A percentile compares a stretch with the other conserved stretches of the same genome.
phyloP scores from a whole-genome alignment of 2,888 invertebrate species.

The Stenolophus ochropezus region DNA sequence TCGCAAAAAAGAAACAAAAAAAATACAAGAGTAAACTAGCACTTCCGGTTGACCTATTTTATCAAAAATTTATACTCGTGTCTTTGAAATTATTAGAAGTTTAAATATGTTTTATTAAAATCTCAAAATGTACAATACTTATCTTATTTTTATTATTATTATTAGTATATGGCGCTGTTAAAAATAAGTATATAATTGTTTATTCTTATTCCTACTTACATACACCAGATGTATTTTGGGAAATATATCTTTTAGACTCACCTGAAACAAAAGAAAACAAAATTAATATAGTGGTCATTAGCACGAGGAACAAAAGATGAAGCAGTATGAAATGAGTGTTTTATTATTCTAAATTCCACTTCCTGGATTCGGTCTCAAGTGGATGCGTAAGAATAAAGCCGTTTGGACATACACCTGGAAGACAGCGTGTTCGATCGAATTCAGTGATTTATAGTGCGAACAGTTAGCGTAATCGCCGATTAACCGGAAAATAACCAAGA shows the following conservation, averaged over 20 bases:
- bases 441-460: not conserved
- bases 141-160: no score
- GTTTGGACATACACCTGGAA: conserved; percentile 30
- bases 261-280: conserved; percentile 48
- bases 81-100: no score
- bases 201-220: not conserved
- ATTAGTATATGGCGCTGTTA: no score
- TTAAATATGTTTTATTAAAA: no score
- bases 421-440: not conserved
- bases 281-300: conserved; percentile 14
- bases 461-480: conserved; percentile 1
- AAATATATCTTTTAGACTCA: no score
- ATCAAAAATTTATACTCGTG: no score
- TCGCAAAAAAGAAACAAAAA: no score
- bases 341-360: conserved; percentile 21
- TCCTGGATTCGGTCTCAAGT: conserved; percentile 46
- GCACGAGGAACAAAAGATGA: not conserved
- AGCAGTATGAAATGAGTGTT: conserved; percentile 16
- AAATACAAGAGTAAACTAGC: no score
- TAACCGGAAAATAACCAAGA: conserved; percentile 1
- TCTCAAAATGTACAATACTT: no score
- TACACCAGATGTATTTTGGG: no score
- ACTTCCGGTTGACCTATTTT: no score
- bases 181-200: not conserved
- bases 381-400: conserved; percentile 45